A percentile compares a stretch with the other conserved stretches of the same genome.
phyloP scores from a whole-genome alignment of 2,888 invertebrate species.

The Papilio elwesi region DNA sequence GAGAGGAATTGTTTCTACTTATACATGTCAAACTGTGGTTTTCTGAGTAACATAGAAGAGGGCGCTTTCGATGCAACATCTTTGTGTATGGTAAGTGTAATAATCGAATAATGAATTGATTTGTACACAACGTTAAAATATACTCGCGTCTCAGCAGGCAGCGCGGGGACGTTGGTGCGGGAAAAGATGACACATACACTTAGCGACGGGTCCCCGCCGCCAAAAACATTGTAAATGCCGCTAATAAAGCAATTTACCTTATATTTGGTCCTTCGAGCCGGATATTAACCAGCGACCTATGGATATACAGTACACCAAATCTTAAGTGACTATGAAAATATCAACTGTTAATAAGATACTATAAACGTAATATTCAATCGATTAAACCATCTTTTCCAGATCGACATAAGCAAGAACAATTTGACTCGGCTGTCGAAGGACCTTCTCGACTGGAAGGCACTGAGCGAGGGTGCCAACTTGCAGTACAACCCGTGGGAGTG shows the following conservation, averaged over 20 bases:
- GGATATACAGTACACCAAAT: too few relatives aligned
- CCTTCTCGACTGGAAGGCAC: slow-evolving; percentile 67
- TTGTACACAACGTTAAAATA: too few relatives aligned
- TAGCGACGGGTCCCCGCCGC: too few relatives aligned
- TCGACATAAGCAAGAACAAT: slow-evolving; percentile 84
- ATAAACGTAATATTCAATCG: neutral
- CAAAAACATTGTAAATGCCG: too few relatives aligned
- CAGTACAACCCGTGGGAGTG: slow-evolving; percentile 87
- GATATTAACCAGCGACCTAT: too few relatives aligned
- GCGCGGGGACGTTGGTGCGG: too few relatives aligned
- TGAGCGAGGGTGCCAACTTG: slow-evolving; percentile 76
- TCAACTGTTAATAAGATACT: neutral
- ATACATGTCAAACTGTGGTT: slow-evolving; percentile 74
- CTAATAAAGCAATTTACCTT: too few relatives aligned
- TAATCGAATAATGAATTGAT: too few relatives aligned
- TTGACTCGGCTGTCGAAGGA: slow-evolving; percentile 67
- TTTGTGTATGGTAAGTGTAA: slow-evolving; percentile 80
- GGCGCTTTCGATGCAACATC: slow-evolving; percentile 79
- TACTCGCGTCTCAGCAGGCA: too few relatives aligned
- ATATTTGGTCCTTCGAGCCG: too few relatives aligned
- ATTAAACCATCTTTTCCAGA: slow-evolving; percentile 58
- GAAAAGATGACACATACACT: too few relatives aligned
- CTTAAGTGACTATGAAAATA: too few relatives aligned
- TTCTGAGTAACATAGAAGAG: slow-evolving; percentile 67
- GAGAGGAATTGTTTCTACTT: slow-evolving; percentile 75